A percentile compares a stretch with the other conserved stretches of the same genome.
These are phyloP conservation scores for Falco rusticolus DNA, from an alignment of 2,797 vertebrate genomes.

Conservation along the genomic window DNA sequence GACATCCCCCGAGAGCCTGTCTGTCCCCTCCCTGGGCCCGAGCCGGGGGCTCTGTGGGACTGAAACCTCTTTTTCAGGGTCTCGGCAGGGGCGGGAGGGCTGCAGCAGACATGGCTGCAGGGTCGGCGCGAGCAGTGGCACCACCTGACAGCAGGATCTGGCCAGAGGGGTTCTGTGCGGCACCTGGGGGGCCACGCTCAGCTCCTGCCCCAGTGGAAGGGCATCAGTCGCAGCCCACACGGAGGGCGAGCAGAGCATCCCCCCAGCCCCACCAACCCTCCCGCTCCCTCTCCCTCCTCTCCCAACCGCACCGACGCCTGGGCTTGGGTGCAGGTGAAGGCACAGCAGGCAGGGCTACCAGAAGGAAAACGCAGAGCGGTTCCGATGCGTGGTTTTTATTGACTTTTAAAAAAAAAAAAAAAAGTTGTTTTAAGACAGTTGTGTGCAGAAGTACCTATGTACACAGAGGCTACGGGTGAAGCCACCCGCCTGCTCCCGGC, in stretches of 20 bases:
- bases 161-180: fast-evolving
- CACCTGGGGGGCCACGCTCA: fast-evolving
- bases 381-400: slow-evolving; percentile 24
- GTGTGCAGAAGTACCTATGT: slow-evolving; percentile 44
- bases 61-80: neutral
- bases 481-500: neutral
- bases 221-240: neutral
- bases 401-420: neutral
- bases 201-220: neutral
- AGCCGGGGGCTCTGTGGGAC: neutral
- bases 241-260: neutral
- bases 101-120: fast-evolving
- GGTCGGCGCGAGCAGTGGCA: neutral
- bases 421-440: slow-evolving; percentile 55
- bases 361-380: neutral
- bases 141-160: fast-evolving
- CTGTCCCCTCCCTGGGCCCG: neutral
- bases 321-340: neutral
- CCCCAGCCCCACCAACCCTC: neutral
- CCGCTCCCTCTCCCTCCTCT: neutral
- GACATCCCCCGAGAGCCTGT: fast-evolving
- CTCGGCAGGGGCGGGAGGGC: fast-evolving
- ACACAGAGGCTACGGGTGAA: neutral
- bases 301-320: fast-evolving
- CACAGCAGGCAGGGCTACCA: too few relatives aligned